A percentile compares a stretch with the other conserved stretches of the same genome.
Conservation (phyloP, 2,113 vertebrate genomes). For the Actenoides lindsayi region DNA sequence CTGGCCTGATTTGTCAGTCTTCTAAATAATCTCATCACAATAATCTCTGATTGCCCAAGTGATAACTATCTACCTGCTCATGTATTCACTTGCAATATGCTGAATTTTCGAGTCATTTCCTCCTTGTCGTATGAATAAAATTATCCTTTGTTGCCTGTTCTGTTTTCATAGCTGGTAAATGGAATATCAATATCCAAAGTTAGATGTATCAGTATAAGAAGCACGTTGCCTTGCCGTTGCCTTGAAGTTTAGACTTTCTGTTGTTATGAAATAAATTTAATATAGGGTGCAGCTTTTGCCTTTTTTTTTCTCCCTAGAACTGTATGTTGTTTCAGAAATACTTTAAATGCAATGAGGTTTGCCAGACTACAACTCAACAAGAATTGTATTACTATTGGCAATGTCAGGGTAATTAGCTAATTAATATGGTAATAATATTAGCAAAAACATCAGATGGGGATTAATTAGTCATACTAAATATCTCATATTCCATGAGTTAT, state of each 20-base stretch:
- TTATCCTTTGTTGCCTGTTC: background rate
- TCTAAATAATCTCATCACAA: background rate
- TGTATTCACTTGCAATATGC: background rate
- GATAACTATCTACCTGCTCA: fast-evolving
- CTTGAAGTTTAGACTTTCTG: background rate
- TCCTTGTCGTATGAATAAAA: background rate
- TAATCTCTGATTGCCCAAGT: background rate
- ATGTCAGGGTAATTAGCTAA: conserved; percentile 62
- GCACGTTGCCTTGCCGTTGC: background rate
- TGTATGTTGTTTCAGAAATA: background rate
- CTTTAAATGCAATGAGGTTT: background rate
- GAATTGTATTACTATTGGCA: conserved; percentile 51
- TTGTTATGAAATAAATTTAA: background rate
- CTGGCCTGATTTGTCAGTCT: background rate
- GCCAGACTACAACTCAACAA: background rate
- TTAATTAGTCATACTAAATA: conserved; percentile 70
- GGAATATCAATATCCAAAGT: background rate
- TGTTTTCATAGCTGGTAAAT: background rate
- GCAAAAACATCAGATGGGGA: conserved; percentile 52
- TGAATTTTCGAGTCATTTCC: background rate
- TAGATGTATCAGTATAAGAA: background rate
- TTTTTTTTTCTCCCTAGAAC: background rate
- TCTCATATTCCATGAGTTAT: conserved; percentile 59
- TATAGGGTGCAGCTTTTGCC: background rate
- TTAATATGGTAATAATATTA: conserved; percentile 72